Base-by-base conservation (phyloP, 2,888 invertebrate species). In the Argynnis bischoffii region DNA sequence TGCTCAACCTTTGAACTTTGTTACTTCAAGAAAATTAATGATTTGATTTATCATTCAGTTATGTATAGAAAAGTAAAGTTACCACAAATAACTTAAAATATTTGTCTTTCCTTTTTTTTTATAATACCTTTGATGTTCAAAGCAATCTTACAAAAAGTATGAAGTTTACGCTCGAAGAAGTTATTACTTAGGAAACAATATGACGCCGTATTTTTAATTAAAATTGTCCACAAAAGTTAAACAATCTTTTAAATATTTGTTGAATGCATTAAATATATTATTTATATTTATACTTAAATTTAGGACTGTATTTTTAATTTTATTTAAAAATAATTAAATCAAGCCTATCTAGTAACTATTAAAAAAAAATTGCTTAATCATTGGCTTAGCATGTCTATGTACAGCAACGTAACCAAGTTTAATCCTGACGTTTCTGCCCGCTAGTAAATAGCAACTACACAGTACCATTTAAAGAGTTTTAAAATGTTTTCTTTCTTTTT, bases 141-240 rank as follows among this genome's bases (percentile, higher is more conserved):
- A 59, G 59, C 48, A 31, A 48, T 59, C 59, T 59, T 48, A 59
- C 59, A 59, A 48, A 59, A 59, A 16, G 59, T 59, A 59, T 59
- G 48, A 59, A 59, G 26, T 59, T 59, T 59, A 59, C 59, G 59
- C 26, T 59, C 26, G 48, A 31, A 59, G 59, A 59, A 48, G n/a
- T 59, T 59, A 48, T 59, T 59, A 59, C 59, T 48, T 59, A 59
- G 26, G 48, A 59, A 59, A 59, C 59, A 57, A 57, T 57, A 57
- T 57, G 57, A 47, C 57, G 47, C 57, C 15, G 57, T 57, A 57
- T 57, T 57, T 57, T 57, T 57, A 57, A 57, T 57, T 57, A 57
- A 57, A 57, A 57, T 26, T 57, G 57, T 57, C 57, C 47, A 47
- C 57, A 48, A 46, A 57, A 57, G 47, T 57, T 57, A 46, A 18